Evolutionary conservation across 2,113 vertebrate genomes (phyloP), one percentile per base, ranked within the genome.

Genomic region (Phoenicopterus ruber): DNA sequence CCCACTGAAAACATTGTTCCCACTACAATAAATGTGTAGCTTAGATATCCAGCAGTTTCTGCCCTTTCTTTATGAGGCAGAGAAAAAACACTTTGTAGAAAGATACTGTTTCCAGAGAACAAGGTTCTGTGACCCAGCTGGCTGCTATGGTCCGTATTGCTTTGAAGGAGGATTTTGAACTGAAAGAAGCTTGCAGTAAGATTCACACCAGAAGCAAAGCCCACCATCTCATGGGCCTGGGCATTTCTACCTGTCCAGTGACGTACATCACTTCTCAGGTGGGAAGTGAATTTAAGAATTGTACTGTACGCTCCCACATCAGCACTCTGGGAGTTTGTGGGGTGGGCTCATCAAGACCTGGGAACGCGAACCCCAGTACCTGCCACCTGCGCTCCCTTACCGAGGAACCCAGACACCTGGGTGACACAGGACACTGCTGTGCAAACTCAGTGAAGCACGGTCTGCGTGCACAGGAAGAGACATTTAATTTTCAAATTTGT

Each of bases 61-160:
- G 11, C 25, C n/a, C 21, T 17, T 29, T 29, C 40, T 79, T 69
- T 55, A 77, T 1, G 2, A 79, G 47, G 6, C 46, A 96, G 15
- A 42, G 11, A 29, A 73, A 65, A 59, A 74, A 10, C 0, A 0
- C 17, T 70, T n/a, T 6, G 20, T 17, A 58, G 12, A 34, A 79
- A 57, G 34, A 63, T 17, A 34, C 7, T 25, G 24, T 28, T 71
- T 61, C 34, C 36, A 66, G 46, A 76, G 34, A 74, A 57, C 38
- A 4, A 57, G 25, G 13, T 55, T 54, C 29, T 31, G 26, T 42
- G 22, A 86, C 22, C 17, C 54, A 76, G 0, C 15, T 13, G 46
- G 8, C 28, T 79, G 46, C 72, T 38, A 6, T 2, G 7, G 46
- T 47, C 15, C 3, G 0, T 11, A 47, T 0, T 50, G 44, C 54